These are phyloP conservation scores for Drosophila prolongata DNA, from an alignment of 2,888 invertebrate genomes.

Conservation along the genomic window DNA sequence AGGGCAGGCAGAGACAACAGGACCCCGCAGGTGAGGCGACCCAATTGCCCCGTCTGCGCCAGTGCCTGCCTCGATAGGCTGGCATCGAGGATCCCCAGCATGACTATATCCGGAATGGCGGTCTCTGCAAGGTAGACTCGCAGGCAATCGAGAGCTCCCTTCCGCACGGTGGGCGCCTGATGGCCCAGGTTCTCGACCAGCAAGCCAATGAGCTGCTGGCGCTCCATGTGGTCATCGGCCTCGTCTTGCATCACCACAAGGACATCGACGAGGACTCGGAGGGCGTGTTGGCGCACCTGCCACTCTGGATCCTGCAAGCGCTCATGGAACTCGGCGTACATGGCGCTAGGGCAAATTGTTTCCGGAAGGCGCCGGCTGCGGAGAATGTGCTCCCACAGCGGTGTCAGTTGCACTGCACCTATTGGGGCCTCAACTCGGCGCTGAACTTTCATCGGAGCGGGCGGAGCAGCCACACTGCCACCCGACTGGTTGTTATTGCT, in stretches of 20 bases:
- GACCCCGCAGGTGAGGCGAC: slow-evolving; percentile 87
- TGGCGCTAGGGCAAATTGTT: slow-evolving; percentile 87
- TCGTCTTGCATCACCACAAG: slow-evolving; percentile 89
- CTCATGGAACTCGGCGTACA: slow-evolving; percentile 90
- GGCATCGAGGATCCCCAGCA: slow-evolving; percentile 87
- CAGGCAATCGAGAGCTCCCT: slow-evolving; percentile 91
- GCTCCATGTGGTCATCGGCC: slow-evolving; percentile 88
- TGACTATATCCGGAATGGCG: slow-evolving; percentile 88
- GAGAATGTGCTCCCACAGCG: slow-evolving; percentile 92
- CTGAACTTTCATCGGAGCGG: slow-evolving; percentile 54
- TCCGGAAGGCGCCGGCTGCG: slow-evolving; percentile 90
- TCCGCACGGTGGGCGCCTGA: slow-evolving; percentile 91
- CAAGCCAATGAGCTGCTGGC: slow-evolving; percentile 86
- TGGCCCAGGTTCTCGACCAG: slow-evolving; percentile 92
- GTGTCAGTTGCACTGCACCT: slow-evolving; percentile 87
- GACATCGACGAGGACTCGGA: slow-evolving; percentile 91
- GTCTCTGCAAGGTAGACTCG: slow-evolving; percentile 90
- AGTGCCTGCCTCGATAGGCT: slow-evolving; percentile 85
- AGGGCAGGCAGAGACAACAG: slow-evolving; percentile 88
- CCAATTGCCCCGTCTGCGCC: slow-evolving; percentile 85
- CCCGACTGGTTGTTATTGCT: slow-evolving; percentile 45
- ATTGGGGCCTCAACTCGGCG: slow-evolving; percentile 53
- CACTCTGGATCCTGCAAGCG: slow-evolving; percentile 92
- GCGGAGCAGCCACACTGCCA: neutral
- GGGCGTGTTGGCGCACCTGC: slow-evolving; percentile 93